Evolutionary conservation across 2,888 invertebrate species (phyloP).

Genomic region (Heteromurus nitidus): DNA sequence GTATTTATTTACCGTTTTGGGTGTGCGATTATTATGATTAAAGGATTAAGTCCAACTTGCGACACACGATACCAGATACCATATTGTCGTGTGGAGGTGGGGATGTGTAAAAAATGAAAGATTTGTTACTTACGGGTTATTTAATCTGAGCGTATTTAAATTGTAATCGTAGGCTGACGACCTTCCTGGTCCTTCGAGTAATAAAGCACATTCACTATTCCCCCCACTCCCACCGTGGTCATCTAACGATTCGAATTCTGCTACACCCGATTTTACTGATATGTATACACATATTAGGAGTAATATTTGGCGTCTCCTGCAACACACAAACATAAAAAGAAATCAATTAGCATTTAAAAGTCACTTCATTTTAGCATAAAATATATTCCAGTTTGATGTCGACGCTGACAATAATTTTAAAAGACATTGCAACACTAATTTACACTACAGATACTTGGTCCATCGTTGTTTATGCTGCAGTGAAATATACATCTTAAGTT

Average conservation of each 20-base stretch:
- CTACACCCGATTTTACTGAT: constrained; percentile 64
- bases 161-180: constrained; percentile 90
- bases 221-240: constrained; percentile 75
- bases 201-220: constrained; percentile 80
- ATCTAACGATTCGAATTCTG: constrained; percentile 70
- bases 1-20: no score
- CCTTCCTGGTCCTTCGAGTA: constrained; percentile 85
- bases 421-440: no score
- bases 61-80: no score
- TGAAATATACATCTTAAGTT: not conserved
- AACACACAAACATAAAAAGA: constrained; percentile 35
- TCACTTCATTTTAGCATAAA: not conserved
- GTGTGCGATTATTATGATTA: no score
- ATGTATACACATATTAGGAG: constrained; percentile 66
- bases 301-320: constrained; percentile 73
- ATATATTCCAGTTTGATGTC: not conserved
- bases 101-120: constrained; percentile 18
- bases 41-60: no score
- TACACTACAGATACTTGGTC: no score
- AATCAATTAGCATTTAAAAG: not conserved
- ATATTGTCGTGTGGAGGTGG: no score
- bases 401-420: no score
- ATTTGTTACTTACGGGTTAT: constrained; percentile 81
- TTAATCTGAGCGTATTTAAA: constrained; percentile 86
- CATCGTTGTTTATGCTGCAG: not conserved